Evolutionary conservation across 1,140 invertebrate species (phyloP), one percentile per base, ranked within the genome.

Genomic region (Caenorhabditis tropicalis): DNA sequence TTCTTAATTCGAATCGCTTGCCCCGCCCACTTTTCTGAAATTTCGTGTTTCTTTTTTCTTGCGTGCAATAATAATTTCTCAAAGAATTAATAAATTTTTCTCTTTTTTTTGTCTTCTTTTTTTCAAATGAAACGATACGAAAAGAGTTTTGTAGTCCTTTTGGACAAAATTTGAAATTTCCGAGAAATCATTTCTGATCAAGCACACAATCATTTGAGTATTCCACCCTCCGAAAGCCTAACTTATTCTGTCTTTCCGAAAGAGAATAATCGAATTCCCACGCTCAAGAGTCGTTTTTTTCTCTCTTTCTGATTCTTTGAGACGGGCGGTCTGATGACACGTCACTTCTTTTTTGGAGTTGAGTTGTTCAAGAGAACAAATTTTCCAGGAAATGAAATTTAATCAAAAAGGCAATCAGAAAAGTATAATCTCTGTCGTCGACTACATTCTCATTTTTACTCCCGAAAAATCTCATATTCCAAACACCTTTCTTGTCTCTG

Each of bases 401-500:
- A 56, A 56, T 56, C 53, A 27, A 56, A 56, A 56, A 56, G 21
- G 15, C 24, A 56, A 56, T 56, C 53, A 56, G 53, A 56, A 56
- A 56, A 27, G 7, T 56, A 56, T 56, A 56, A 27, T 56, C 21
- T 27, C 21, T 27, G 6, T 56, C 53, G n/a, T 51, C 48, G 2
- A 51, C 48, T 51, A 56, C 15, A 56, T 12, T 27, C 12, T 56
- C 29, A 27, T 24, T n/a, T 56, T 56, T 56, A 27, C 53, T 6
- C 21, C 27, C 29, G 12, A 19, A 51, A 51, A 51, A 51, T 51
- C 49, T 51, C 21, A 12, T 15, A 12, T 6, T 27, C 51, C 53
- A 56, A 27, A 56, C 24, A 56, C 10, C 53, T 21, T 51, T 7
- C 21, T 9, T 46, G 43, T 46, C 43, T n/a, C n/a, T n/a, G n/a